A percentile compares a stretch with the other conserved stretches of the same genome.
These are phyloP conservation scores for Bos javanicus DNA, from an alignment of 2,113 vertebrate genomes.

Conservation along the genomic window DNA sequence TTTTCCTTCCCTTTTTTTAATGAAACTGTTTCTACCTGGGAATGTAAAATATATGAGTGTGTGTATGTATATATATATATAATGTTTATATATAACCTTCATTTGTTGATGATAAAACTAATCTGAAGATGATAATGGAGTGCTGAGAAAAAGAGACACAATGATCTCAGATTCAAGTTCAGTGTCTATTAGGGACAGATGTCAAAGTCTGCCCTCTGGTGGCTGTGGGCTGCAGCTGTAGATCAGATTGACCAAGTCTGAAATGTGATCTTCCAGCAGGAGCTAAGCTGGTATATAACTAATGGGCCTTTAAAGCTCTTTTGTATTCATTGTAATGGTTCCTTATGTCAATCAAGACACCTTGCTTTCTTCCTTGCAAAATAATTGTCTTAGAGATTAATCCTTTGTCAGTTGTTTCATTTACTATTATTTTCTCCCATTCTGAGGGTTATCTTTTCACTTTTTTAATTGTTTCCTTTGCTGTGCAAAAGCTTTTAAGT, in stretches of 20 bases:
- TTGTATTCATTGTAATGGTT: background rate
- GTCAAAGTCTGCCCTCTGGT: conserved; percentile 65
- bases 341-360: background rate
- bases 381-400: background rate
- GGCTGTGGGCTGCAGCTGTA: conserved; percentile 16
- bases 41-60: background rate
- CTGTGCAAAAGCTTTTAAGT: background rate
- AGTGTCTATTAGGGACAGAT: background rate
- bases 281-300: accelerated
- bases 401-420: background rate
- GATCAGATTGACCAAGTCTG: background rate
- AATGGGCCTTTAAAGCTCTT: background rate
- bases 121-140: background rate
- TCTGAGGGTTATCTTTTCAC: background rate
- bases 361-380: background rate
- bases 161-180: background rate
- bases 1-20: background rate
- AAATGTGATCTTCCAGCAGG: background rate
- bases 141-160: background rate
- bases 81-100: background rate
- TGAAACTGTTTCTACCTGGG: background rate
- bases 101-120: background rate
- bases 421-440: background rate
- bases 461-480: background rate
- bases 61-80: background rate